A percentile compares a stretch with the other conserved stretches of the same genome.
Conservation (phyloP, 2,797 vertebrate genomes). For the Uromys caudimaculatus region DNA sequence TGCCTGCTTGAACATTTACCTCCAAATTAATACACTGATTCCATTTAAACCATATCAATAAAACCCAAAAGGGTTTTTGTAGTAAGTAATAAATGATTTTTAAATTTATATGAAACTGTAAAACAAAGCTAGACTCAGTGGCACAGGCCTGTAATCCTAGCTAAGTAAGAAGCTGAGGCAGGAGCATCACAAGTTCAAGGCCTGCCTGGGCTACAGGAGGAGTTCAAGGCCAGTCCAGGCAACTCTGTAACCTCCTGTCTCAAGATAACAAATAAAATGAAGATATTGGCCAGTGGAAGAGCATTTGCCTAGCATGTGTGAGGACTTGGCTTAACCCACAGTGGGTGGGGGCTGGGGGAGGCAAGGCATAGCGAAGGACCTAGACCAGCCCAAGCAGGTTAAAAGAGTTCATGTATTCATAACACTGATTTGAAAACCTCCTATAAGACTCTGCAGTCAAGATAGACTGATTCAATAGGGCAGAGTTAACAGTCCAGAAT, state of each 20-base stretch:
- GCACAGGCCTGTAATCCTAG: neutral
- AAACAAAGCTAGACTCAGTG: neutral
- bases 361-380: neutral
- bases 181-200: neutral
- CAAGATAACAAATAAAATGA: neutral
- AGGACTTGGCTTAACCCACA: neutral
- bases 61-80: neutral
- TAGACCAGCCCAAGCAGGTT: neutral
- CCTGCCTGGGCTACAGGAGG: neutral
- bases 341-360: neutral
- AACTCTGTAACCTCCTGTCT: neutral
- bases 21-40: neutral
- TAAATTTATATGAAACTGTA: constrained; percentile 2
- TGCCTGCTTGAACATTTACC: neutral
- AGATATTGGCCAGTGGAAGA: neutral
- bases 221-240: neutral
- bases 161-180: neutral
- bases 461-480: neutral
- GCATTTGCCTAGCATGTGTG: neutral
- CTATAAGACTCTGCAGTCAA: neutral
- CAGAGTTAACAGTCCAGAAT: neutral
- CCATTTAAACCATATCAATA: neutral
- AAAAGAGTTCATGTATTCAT: neutral
- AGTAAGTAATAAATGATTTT: neutral
- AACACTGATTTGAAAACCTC: neutral